Evolutionary conservation across 2,888 invertebrate genomes (phyloP).

Genomic region (Melangyna quadrimaculata): DNA sequence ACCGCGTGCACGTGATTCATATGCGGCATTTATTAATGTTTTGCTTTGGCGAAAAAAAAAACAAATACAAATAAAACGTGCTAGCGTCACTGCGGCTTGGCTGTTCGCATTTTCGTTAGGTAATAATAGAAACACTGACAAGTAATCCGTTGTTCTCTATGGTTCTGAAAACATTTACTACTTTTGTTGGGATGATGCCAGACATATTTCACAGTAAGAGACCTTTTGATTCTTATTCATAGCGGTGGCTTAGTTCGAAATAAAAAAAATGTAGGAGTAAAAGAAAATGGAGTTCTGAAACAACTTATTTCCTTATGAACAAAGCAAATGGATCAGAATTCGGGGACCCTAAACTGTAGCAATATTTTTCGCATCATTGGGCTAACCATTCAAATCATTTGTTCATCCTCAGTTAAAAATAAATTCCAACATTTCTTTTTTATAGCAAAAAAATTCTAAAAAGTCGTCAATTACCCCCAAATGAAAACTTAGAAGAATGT

Average conservation of each 20-base stretch:
- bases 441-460: too few species aligned
- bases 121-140: slow-evolving; percentile 55
- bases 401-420: too few species aligned
- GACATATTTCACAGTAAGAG: neutral
- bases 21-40: slow-evolving; percentile 53
- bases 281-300: too few species aligned
- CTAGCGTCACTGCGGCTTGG: neutral
- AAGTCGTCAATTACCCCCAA: too few species aligned
- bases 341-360: too few species aligned
- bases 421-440: too few species aligned
- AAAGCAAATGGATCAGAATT: too few species aligned
- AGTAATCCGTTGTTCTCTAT: slow-evolving; percentile 32
- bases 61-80: neutral
- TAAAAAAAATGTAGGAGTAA: neutral
- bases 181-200: neutral
- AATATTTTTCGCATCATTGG: too few species aligned
- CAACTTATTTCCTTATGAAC: too few species aligned
- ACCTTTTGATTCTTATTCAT: neutral
- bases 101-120: slow-evolving; percentile 41
- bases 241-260: neutral
- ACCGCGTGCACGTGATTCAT: slow-evolving; percentile 57
- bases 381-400: too few species aligned
- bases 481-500: too few species aligned
- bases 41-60: neutral
- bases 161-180: neutral